These are phyloP conservation scores for Labroides dimidiatus DNA, from an alignment of 2,797 vertebrate genomes.

Conservation along the genomic window DNA sequence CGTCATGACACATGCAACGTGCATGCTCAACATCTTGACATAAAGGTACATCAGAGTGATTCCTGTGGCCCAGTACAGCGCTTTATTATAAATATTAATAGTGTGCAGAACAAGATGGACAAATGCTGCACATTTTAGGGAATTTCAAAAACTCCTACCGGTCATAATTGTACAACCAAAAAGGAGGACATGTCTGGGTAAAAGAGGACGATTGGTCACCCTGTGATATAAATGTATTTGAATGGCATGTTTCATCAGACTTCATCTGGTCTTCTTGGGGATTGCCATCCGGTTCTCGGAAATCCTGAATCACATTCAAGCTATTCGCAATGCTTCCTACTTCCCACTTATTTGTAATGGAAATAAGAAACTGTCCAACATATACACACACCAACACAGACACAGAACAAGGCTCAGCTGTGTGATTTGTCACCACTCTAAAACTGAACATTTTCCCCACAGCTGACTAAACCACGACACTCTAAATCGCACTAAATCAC, in stretches of 20 bases:
- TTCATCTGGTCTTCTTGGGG: slow-evolving; percentile 48
- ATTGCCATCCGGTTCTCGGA: slow-evolving; percentile 57
- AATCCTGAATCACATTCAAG: slow-evolving; percentile 49
- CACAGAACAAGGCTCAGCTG: slow-evolving; percentile 14
- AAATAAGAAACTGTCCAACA: slow-evolving; percentile 16
- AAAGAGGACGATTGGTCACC: too few relatives aligned
- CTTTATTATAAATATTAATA: too few relatives aligned
- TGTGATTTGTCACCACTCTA: slow-evolving; percentile 14
- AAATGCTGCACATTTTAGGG: too few relatives aligned
- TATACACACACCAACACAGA: slow-evolving; percentile 2
- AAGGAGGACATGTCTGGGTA: too few relatives aligned
- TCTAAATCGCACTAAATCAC: not conserved
- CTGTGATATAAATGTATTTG: slow-evolving; percentile 29
- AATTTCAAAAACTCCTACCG: too few relatives aligned
- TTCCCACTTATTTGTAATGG: slow-evolving; percentile 33
- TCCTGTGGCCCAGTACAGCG: too few relatives aligned
- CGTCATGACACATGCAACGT: too few relatives aligned
- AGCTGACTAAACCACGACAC: slow-evolving; percentile 1
- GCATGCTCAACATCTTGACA: too few relatives aligned
- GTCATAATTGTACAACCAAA: too few relatives aligned
- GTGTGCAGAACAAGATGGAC: too few relatives aligned
- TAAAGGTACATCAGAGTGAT: too few relatives aligned
- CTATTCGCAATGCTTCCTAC: slow-evolving; percentile 33
- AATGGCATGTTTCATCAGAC: slow-evolving; percentile 47
- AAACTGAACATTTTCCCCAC: slow-evolving; percentile 17